Percentiles rank a stretch among this genome's conserved stretches.
phyloP scores from a whole-genome alignment of 1,140 invertebrate species.

The Delia radicum region DNA sequence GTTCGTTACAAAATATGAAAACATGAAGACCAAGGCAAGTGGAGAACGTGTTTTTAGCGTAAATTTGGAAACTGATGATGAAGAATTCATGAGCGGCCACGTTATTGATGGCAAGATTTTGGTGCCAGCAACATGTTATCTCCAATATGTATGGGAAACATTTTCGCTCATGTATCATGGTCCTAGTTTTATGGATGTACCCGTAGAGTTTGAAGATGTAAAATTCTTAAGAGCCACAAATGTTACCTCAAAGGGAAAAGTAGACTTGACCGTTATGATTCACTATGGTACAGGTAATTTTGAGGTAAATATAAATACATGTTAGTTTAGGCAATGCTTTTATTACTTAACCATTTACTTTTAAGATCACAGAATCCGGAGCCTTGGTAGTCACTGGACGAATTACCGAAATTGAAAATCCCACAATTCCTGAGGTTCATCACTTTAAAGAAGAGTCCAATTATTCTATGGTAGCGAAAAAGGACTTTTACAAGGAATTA shows the following conservation, averaged over 20 bases:
- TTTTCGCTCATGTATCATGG: constrained; percentile 73
- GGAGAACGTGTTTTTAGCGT: constrained; percentile 66
- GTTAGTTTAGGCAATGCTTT: not conserved
- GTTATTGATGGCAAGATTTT: constrained; percentile 85
- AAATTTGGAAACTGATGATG: constrained; percentile 67
- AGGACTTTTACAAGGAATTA: constrained; percentile 92
- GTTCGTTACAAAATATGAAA: constrained; percentile 58
- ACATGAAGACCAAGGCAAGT: constrained; percentile 51
- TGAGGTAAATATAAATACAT: constrained; percentile 58
- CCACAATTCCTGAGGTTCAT: constrained; percentile 56
- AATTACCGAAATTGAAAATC: constrained; percentile 61
- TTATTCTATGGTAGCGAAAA: constrained; percentile 59
- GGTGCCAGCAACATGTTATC: constrained; percentile 87
- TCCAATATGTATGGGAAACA: constrained; percentile 85
- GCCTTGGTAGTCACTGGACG: constrained; percentile 76
- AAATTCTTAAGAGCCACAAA: constrained; percentile 81
- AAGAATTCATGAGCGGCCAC: constrained; percentile 79
- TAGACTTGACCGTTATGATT: constrained; percentile 79
- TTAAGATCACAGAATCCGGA: constrained; percentile 73
- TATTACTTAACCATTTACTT: constrained; percentile 28
- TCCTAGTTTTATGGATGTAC: constrained; percentile 68
- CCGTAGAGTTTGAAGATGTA: constrained; percentile 85
- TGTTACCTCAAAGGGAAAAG: constrained; percentile 67
- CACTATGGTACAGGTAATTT: constrained; percentile 81
- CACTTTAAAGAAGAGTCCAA: constrained; percentile 56